Conservation (phyloP, 2,888 invertebrate genomes). For the Sarcophaga caerulescens region DNA sequence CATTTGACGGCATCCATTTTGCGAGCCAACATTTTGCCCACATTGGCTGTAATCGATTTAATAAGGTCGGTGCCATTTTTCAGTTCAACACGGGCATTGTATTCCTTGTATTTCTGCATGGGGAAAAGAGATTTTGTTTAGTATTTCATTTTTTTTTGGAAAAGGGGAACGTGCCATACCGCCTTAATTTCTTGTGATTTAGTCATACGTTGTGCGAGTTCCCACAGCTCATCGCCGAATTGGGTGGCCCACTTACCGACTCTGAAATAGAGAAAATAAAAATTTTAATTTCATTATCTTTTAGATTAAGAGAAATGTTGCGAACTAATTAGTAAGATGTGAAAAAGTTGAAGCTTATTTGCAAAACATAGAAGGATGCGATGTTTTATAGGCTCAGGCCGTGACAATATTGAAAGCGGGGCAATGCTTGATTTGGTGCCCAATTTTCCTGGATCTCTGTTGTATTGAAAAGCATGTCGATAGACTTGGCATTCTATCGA, state of each 20-base stretch:
- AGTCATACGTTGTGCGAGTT: slow-evolving; percentile 88
- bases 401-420: too few species aligned
- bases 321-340: too few species aligned
- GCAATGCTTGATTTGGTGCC: too few species aligned
- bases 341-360: too few species aligned
- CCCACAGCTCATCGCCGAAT: slow-evolving; percentile 90
- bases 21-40: slow-evolving; percentile 91
- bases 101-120: slow-evolving; percentile 88
- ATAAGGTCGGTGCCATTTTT: slow-evolving; percentile 91
- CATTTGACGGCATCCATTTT: slow-evolving; percentile 95
- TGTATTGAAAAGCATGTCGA: too few species aligned
- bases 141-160: background rate
- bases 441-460: too few species aligned
- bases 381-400: too few species aligned
- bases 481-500: too few species aligned
- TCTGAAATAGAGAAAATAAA: slow-evolving; percentile 81
- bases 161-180: slow-evolving; percentile 82
- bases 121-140: background rate
- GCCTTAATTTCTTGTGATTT: slow-evolving; percentile 89
- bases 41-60: slow-evolving; percentile 89
- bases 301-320: too few species aligned
- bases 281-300: background rate
- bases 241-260: slow-evolving; percentile 90
- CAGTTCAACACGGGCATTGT: slow-evolving; percentile 89
- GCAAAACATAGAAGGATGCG: too few species aligned